phyloP scores from a whole-genome alignment of 2,888 invertebrate species.

The Parascotia fuliginaria region DNA sequence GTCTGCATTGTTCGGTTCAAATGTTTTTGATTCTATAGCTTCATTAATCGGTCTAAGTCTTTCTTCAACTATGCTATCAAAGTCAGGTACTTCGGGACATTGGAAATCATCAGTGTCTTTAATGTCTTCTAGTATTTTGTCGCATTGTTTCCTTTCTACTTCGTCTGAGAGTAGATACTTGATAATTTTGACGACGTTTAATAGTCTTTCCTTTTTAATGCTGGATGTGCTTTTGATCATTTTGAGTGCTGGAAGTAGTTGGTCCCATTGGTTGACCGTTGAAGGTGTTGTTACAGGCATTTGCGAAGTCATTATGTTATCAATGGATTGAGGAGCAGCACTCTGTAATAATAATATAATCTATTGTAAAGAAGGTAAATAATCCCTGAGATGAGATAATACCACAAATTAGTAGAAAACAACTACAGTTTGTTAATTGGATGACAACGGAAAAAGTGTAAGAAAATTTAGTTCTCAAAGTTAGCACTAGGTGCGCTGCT shows the following conservation, averaged over 20 bases:
- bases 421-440: too few relatives aligned
- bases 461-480: too few relatives aligned
- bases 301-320: constrained; percentile 8
- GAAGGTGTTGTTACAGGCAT: constrained; percentile 1
- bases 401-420: too few relatives aligned
- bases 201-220: constrained; percentile 42
- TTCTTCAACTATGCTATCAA: constrained; percentile 24
- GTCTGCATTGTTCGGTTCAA: constrained; percentile 8
- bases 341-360: constrained; percentile 18
- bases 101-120: constrained; percentile 6
- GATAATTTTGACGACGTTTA: constrained; percentile 38
- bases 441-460: too few relatives aligned
- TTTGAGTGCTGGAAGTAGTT: constrained; percentile 28
- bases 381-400: too few relatives aligned
- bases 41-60: constrained; percentile 15
- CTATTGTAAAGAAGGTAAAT: background rate
- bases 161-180: constrained; percentile 43
- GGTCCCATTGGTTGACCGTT: constrained; percentile 22
- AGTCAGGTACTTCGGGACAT: constrained; percentile 1
- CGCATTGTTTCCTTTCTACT: constrained; percentile 7
- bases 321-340: constrained; percentile 16
- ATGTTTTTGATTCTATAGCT: constrained; percentile 11
- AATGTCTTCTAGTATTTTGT: constrained; percentile 1
- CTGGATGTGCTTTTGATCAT: constrained; percentile 27
- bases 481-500: too few relatives aligned